Evolutionary conservation across 2,888 invertebrate species (phyloP), one percentile per base, ranked within the genome.

Genomic region (Yponomeuta evonymella): DNA sequence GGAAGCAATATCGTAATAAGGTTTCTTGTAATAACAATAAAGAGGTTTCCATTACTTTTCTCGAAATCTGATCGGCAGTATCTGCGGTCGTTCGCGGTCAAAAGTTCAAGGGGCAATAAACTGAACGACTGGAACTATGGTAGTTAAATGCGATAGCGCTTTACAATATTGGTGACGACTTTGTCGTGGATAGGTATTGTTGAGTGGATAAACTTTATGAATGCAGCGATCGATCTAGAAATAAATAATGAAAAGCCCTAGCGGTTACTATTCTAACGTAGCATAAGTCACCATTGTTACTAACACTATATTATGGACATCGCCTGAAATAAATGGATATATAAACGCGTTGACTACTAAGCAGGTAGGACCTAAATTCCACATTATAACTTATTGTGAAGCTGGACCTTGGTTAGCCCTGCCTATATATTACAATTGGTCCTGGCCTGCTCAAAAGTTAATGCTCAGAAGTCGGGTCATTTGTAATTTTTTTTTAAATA

Each of bases 91-190:
- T 68, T 68, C 8, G 48, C 23, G 51, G 68, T 67, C 67, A 68
- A 68, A 51, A 68, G 68, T 68, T 48, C 68, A 67, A 43, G 33
- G 33, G 65, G 33, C 29, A 65, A 33, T 65, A 65, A 65, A 65
- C 33, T 11, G 65, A 65, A 11, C 51, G 15, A 12, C 23, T 65
- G 29, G 29, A 65, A 33, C 30, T 65, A 30, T 29, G 65, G 33
- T 65, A 11, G 65, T 65, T 30, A 65, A 65, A 65, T 65, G 12
- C 12, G 65, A 65, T 65, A 11, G 51, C 51, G 15, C 51, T 58
- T 15, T 5, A 15, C 51, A 15, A 58, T 58, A 58, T 58, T 58
- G 51, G 15, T 12, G 51, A 15, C 51, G 2, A 58, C 51, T 58
- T 58, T 58, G 51, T 58, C 5, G 51, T 58, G 51, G 15, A 15